These are phyloP conservation scores for Diplodus puntazzo DNA, from an alignment of 2,797 vertebrate genomes.

Conservation along the genomic window DNA sequence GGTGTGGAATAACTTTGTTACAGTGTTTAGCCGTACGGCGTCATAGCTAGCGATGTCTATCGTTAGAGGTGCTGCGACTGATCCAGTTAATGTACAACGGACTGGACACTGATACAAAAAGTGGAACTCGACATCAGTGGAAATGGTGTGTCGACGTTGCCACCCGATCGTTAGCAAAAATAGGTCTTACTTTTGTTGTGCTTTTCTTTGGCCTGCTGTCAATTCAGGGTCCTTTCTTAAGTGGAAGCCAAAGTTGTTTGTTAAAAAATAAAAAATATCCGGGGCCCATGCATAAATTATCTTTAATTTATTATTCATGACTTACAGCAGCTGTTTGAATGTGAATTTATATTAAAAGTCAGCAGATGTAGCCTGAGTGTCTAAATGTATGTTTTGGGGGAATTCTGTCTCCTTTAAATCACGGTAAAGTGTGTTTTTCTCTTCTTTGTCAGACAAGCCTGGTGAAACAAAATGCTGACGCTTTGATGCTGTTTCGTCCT, in stretches of 20 bases:
- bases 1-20: conserved; percentile 66
- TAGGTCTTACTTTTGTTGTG: conserved; percentile 63
- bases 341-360: conserved; percentile 10
- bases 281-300: conserved; percentile 33
- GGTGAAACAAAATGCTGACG: neutral
- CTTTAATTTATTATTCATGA: conserved; percentile 10
- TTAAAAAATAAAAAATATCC: neutral
- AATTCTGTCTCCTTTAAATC: conserved; percentile 1
- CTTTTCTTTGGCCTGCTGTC: conserved; percentile 64
- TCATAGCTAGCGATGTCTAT: conserved; percentile 37
- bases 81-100: conserved; percentile 34
- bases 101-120: conserved; percentile 18
- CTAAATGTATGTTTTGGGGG: neutral
- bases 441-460: neutral
- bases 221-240: conserved; percentile 26
- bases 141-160: neutral
- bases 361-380: conserved; percentile 30
- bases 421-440: neutral
- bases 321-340: conserved; percentile 24
- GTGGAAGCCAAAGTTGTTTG: conserved; percentile 16
- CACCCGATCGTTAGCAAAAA: conserved; percentile 36
- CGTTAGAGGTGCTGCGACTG: conserved; percentile 7
- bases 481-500: conserved; percentile 2
- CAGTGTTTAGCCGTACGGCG: conserved; percentile 37
- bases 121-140: conserved; percentile 26